Evolutionary conservation across 2,888 invertebrate species (phyloP), one percentile per base, ranked within the genome.

Genomic region (Cheiracanthium punctorium): DNA sequence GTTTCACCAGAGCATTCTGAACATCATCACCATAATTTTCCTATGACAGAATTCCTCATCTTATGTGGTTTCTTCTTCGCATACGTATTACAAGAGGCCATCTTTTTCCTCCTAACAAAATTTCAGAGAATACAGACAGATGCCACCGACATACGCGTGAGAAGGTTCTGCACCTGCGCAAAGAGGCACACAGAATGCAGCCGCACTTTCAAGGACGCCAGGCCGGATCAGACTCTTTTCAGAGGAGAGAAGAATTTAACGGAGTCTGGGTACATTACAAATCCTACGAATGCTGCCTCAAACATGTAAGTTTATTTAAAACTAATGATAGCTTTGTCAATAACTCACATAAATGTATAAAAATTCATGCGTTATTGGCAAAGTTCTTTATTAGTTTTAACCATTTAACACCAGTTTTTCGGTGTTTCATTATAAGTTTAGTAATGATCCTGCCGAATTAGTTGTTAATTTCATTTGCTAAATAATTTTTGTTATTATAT

Each of bases 11-110:
- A 37, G 24, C 14, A 20, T 24, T 20, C 58, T 12, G 58, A 24
- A 5, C 58, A 58, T 5, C 82, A 87, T 17, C 64, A 70, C 12
- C 80, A 77, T 2, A 30, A 93, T 0, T 94, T 96, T 90, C 93
- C 95, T 0, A 92, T 95, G 30, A 94, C 95, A 0, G 94, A 95
- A 79, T 92, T 95, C 37, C 92, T 96, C 70, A 95, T 95, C 92
- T 96, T 96, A 91, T 91, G 93, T 28, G 95, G 95, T 0, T 96
- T 95, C 92, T 95, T 95, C 91, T 92, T 94, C 32, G 95, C 95
- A 94, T 95, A 95, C 90, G 92, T 95, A 8, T 94, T 96, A 17
- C 96, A 96, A 89, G 96, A 96, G 67, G 20, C 88, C 7, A 37
- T 88, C 2, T 82, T 82, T 17, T 74, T 41, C 14, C 17, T 79